A percentile compares a stretch with the other conserved stretches of the same genome.
Evolutionary conservation across 2,797 vertebrate species (phyloP).

Genomic region (Sebastes aleutianus): DNA sequence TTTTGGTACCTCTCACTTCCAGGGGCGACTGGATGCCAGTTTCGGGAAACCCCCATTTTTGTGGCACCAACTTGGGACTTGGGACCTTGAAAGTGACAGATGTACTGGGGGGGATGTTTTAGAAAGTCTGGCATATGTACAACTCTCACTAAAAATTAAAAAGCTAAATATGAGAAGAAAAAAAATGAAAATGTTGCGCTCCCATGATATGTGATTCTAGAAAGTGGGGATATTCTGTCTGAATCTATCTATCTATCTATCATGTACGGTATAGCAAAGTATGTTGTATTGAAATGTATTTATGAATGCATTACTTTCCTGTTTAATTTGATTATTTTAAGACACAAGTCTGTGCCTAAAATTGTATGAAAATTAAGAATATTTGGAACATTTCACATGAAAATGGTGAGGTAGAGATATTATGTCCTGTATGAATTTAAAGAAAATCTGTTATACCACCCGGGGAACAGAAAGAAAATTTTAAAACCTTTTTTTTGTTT

Average conservation of each 20-base stretch:
- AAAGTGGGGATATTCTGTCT: neutral
- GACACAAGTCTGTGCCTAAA: neutral
- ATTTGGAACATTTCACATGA: neutral
- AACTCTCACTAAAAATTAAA: neutral
- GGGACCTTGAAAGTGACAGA: neutral
- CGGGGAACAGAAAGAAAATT: no score
- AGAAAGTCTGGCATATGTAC: neutral
- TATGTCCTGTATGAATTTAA: neutral
- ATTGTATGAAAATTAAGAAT: neutral
- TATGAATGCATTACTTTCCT: no score
- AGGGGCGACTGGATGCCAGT: neutral
- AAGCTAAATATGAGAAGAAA: neutral
- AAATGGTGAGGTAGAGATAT: no score
- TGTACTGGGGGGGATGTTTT: neutral
- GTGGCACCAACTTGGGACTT: neutral
- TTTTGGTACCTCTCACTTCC: slow-evolving; percentile 9
- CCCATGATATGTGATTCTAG: no score
- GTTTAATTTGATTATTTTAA: neutral
- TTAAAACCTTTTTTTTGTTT: no score
- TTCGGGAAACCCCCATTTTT: neutral
- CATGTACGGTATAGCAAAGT: neutral
- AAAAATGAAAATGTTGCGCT: no score
- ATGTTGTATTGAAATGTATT: neutral
- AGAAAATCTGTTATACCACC: no score
- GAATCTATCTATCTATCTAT: neutral